Evolutionary conservation across 2,797 vertebrate genomes (phyloP), one percentile per base, ranked within the genome.

Genomic region (Chiloscyllium punctatum): DNA sequence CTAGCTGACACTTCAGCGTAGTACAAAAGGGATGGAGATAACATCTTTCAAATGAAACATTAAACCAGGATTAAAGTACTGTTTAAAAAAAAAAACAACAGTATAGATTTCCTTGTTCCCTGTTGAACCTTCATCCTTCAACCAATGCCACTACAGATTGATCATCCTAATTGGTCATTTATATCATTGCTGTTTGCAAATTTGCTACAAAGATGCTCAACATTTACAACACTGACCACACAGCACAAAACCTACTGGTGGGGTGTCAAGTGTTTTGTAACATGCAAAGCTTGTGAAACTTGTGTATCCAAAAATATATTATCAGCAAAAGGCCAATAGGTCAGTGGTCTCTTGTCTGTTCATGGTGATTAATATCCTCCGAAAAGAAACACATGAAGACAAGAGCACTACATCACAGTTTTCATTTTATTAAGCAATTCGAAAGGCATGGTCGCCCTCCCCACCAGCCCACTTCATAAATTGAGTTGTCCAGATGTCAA

Each of bases 391-490:
- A 88, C 51, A 57, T 88, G 86, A 88, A 16, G 51, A 90, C 87
- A 27, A 90, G 30, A 33, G 87, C 33, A 90, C 53, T 3, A 62
- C 23, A 92, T 68, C n/a, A 37, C 88, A 92, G 62, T 69, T 66
- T 68, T 21, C 37, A 92, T 18, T 68, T 69, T 69, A 68, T 92
- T 69, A 92, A 92, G 90, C n/a, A 92, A 68, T 37, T 92, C 90
- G 42, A 92, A 66, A 92, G 33, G n/a, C 62, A 92, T 37, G n/a
- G 68, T 92, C n/a, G 23, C 25, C 62, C 53, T 57, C 86, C 86
- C 48, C 9, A 62, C 86, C 48, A 48, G 53, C 15, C 53, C 53
- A 3, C 53, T 57, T 30, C 53, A n/a, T 11, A 92, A 69, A 69
- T 8, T 8, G 53, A 7, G n/a, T 21, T 25, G 90, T 68, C 62